Conservation (phyloP, 2,888 invertebrate genomes). For the Serripes groenlandicus region DNA sequence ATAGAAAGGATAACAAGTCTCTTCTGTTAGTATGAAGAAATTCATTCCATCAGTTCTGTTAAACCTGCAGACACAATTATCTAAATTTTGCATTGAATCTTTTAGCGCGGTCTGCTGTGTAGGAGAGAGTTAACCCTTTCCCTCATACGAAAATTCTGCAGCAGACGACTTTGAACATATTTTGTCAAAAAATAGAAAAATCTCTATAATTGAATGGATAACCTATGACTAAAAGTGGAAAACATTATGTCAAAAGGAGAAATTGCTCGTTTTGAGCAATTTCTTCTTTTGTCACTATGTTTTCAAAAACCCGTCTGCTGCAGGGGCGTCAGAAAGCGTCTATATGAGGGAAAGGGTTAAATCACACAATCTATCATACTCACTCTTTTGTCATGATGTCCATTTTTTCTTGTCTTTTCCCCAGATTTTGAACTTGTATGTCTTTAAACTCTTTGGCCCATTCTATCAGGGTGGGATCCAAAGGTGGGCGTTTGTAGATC, state of each 20-base stretch:
- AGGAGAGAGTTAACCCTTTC: too few species aligned
- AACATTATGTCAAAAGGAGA: not conserved
- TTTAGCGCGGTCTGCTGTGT: too few species aligned
- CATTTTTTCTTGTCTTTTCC: constrained; percentile 75
- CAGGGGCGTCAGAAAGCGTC: not conserved
- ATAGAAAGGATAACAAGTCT: too few species aligned
- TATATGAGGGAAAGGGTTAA: not conserved
- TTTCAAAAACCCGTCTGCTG: not conserved
- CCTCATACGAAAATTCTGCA: too few species aligned
- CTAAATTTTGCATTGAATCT: too few species aligned
- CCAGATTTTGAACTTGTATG: constrained; percentile 66
- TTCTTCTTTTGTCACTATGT: not conserved
- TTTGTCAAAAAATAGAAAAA: too few species aligned
- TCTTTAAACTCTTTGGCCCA: constrained; percentile 80
- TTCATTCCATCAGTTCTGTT: too few species aligned
- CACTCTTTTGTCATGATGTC: constrained; percentile 74
- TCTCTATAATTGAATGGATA: too few species aligned
- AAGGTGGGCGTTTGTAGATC: constrained; percentile 75
- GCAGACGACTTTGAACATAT: too few species aligned
- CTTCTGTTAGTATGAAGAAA: too few species aligned
- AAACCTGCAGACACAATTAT: too few species aligned
- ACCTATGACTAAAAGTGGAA: too few species aligned
- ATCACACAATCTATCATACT: constrained; percentile 31
- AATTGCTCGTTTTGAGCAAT: not conserved
- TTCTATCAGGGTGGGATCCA: constrained; percentile 72